These are phyloP conservation scores for Microctenopoma steveboyesi DNA, from an alignment of 2,797 vertebrate species.

Conservation along the genomic window DNA sequence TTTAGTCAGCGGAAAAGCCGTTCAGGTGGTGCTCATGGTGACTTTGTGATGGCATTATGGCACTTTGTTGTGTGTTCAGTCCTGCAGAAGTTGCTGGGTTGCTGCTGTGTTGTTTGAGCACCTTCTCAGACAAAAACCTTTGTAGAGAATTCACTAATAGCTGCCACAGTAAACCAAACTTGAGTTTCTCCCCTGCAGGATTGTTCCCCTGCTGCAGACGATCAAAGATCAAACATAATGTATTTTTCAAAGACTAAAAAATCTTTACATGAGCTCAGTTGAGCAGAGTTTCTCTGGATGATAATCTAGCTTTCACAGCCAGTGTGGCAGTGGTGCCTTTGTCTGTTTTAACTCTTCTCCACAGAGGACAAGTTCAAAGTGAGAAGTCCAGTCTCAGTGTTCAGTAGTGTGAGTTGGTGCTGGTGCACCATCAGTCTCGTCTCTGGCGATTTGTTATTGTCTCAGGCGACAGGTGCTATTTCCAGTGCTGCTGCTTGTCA, in stretches of 20 bases:
- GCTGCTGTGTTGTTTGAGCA: background rate
- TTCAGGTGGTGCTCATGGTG: background rate
- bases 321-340: background rate
- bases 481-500: slow-evolving; percentile 52
- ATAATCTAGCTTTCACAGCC: background rate
- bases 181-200: background rate
- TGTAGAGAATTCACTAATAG: background rate
- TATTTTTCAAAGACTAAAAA: slow-evolving; percentile 14
- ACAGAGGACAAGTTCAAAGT: slow-evolving; percentile 1
- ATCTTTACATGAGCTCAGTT: background rate
- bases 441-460: slow-evolving; percentile 51
- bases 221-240: slow-evolving; percentile 2
- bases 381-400: background rate
- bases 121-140: no score
- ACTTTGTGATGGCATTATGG: background rate
- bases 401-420: slow-evolving; percentile 15
- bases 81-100: background rate
- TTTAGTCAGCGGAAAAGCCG: background rate
- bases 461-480: slow-evolving; percentile 58
- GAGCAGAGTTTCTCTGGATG: background rate
- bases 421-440: slow-evolving; percentile 20
- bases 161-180: background rate
- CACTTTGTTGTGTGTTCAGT: background rate
- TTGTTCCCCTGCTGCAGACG: background rate
- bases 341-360: background rate